Conservation (phyloP, 1,140 invertebrate species). For the Mercenaria mercenaria region DNA sequence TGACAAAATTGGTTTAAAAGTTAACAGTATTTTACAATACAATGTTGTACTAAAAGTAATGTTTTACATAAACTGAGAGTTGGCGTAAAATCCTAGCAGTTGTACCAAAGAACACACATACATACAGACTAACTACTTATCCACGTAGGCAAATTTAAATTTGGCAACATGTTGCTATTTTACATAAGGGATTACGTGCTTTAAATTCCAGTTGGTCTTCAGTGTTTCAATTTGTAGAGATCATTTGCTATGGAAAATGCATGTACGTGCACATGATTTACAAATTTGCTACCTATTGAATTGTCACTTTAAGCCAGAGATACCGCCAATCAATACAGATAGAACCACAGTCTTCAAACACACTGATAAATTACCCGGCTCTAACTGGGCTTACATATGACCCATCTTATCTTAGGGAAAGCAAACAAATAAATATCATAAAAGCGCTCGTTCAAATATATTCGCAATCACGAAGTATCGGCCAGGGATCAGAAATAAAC, state of each 20-base stretch:
- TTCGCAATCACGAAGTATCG: constrained; percentile 23
- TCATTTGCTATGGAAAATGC: neutral
- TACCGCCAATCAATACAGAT: neutral
- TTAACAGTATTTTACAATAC: too few relatives aligned
- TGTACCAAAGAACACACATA: too few relatives aligned
- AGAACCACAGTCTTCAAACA: neutral
- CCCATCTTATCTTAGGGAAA: constrained; percentile 5
- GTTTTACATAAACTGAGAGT: too few relatives aligned
- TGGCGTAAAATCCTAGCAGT: too few relatives aligned
- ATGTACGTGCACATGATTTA: neutral
- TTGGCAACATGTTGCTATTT: too few relatives aligned
- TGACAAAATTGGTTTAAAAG: too few relatives aligned
- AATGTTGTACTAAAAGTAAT: too few relatives aligned
- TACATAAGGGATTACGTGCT: too few relatives aligned
- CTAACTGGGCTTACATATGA: neutral
- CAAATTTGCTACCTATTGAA: neutral
- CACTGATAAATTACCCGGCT: neutral
- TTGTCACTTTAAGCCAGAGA: neutral
- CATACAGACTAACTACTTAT: too few relatives aligned
- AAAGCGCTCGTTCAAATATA: constrained; percentile 22
- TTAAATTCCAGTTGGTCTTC: neutral
- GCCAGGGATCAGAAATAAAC: neutral
- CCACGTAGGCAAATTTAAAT: too few relatives aligned
- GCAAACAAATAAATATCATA: constrained; percentile 30
- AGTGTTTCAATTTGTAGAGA: neutral